Percentiles rank a stretch among this genome's conserved stretches.
phyloP scores from a whole-genome alignment of 2,888 invertebrate genomes.

The Pediacus dermestoides region DNA sequence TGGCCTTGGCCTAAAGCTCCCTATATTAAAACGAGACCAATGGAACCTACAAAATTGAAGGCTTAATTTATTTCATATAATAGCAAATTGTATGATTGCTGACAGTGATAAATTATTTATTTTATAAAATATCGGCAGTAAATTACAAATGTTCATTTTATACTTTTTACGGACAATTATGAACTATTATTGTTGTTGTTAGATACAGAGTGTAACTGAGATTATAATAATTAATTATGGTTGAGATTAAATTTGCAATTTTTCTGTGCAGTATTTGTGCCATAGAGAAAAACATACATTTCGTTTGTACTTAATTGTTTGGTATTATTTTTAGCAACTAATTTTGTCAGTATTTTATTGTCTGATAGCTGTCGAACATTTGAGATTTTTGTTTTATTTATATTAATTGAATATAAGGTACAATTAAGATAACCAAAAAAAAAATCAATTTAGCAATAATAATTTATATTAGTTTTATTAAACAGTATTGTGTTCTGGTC shows the following conservation, averaged over 20 bases:
- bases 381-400: background rate
- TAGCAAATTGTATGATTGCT: background rate
- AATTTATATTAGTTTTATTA: conserved; percentile 7
- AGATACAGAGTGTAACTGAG: too few relatives aligned
- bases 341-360: background rate
- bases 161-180: too few relatives aligned
- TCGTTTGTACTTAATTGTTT: conserved; percentile 1
- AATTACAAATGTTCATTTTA: too few relatives aligned
- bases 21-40: conserved; percentile 40
- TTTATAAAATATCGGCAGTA: too few relatives aligned
- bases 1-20: conserved; percentile 58
- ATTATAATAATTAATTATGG: too few relatives aligned
- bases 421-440: background rate
- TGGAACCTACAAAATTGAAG: conserved; percentile 40
- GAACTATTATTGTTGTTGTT: too few relatives aligned
- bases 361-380: background rate
- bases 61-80: conserved; percentile 27
- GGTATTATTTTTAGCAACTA: background rate
- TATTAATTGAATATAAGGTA: background rate
- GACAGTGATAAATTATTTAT: conserved; percentile 8
- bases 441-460: conserved; percentile 5
- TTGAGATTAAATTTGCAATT: too few relatives aligned
- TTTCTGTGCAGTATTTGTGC: conserved; percentile 1
- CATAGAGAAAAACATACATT: background rate
- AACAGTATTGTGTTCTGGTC: conserved; percentile 23